Evolutionary conservation across 2,797 vertebrate genomes (phyloP), one percentile per base, ranked within the genome.

Genomic region (Coregonus sp.): DNA sequence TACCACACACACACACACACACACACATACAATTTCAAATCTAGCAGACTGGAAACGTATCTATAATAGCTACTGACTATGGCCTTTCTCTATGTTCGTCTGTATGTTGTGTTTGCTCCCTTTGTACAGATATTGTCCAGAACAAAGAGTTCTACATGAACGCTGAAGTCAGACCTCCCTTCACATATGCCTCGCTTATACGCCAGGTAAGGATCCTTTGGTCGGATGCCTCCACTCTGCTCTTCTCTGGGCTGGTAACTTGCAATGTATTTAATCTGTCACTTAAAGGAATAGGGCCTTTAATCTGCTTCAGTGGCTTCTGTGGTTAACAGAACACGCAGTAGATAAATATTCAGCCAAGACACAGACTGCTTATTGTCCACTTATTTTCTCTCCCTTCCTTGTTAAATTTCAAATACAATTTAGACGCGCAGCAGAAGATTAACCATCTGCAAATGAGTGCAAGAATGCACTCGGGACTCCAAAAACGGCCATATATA

Each of bases 71-170:
- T 20, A 25, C 47, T 29, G 25, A 71, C 25, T 33, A n/a, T 66
- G 56, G 29, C 3, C 11, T 73, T 16, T 66, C 35, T 33, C 29
- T 61, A 11, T 74, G 70, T 52, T 40, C 12, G 15, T 52, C 33
- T 82, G 47, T 86, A 29, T 40, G 33, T 18, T 33, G 7, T 75
- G 52, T 52, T 12, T 67, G 33, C 67, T 84, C 25, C 66, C 70
- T 86, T 16, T 95, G 81, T 92, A 89, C 96, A 99, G 98, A 99
- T 95, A 94, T 99, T 92, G 96, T 93, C 90, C 98, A 99, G 94
- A 99, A 99, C 95, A 98, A 99, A 96, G 98, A 99, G 91, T 99
- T 99, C 95, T 99, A 99, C 94, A 99, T 99, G 97, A 99, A 99
- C 37, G 97, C 98, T 25, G 98, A 99, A 82, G 97, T 99, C 75